Evolutionary conservation across 2,888 invertebrate species (phyloP), one percentile per base, ranked within the genome.

Genomic region (Polyommatus iphigenia): DNA sequence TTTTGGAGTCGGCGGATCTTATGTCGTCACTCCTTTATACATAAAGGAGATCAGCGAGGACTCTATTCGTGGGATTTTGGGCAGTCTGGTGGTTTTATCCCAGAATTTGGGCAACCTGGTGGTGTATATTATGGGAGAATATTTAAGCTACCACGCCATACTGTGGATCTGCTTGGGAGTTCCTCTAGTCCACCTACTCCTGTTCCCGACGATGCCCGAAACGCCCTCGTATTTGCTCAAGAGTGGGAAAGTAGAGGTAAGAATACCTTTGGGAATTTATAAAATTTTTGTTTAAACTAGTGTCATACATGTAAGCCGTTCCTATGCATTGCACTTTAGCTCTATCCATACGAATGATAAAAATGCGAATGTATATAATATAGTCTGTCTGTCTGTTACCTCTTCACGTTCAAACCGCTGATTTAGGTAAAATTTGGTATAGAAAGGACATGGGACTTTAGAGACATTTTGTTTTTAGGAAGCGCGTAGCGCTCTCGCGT

Each of bases 41-140:
- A 91, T 94, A 79, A 94, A 94, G 79, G 94, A 94, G 79, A 93
- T 92, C 78, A 92, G 93, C 81, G 93, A 94, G 75, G 93, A 93
- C 79, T 87, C 89, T 7, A 90, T 94, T 76, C 83, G 94, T 77
- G 94, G 94, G 0, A 91, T 88, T 0, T 82, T 93, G 6, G 94
- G 93, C 0, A 92, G 90, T 78, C 81, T 93, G 36, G 93, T 94
- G 24, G 88, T 93, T 0, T 82, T 93, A 1, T 91, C 92, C 0
- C 93, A 94, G 84, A 93, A 92, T 78, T 71, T 93, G 5, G 93
- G 93, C 0, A 93, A 93, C 81, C 84, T 93, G 0, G 79, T 90
- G 46, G 90, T 92, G 3, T 93, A 90, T 79, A 80, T 94, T 0
- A 83, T 93, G 81, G 94, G 93, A 0, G 94, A 93, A 76, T 92